These are phyloP conservation scores for Diuraphis noxia DNA, from an alignment of 1,140 invertebrate species.

Conservation along the genomic window DNA sequence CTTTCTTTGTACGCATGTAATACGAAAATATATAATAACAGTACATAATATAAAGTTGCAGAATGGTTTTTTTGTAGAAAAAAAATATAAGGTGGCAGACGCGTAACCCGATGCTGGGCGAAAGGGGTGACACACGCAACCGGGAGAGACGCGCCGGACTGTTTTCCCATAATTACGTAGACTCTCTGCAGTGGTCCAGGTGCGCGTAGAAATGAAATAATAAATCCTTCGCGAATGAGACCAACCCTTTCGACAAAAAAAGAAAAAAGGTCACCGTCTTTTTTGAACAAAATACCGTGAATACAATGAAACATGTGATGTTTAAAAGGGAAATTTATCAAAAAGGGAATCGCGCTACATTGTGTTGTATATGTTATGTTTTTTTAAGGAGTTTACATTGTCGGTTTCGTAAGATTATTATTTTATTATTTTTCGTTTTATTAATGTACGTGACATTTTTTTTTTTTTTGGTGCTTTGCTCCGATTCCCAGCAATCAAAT, in stretches of 20 bases:
- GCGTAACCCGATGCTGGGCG: conserved; percentile 50
- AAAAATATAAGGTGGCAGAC: conserved; percentile 42
- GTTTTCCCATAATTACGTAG: conserved; percentile 52
- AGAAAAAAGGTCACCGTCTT: conserved; percentile 46
- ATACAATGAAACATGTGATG: conserved; percentile 46
- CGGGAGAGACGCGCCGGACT: conserved; percentile 22
- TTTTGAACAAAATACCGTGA: conserved; percentile 12
- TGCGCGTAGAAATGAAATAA: conserved; percentile 45
- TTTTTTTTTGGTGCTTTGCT: background rate
- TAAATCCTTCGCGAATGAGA: conserved; percentile 43
- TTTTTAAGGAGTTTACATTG: conserved; percentile 21
- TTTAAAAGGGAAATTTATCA: conserved; percentile 51
- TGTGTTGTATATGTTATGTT: conserved; percentile 19
- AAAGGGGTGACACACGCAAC: conserved; percentile 51
- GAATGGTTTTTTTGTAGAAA: conserved; percentile 47
- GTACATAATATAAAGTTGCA: conserved; percentile 44
- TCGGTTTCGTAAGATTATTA: conserved; percentile 41
- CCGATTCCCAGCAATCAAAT: background rate
- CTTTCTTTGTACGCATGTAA: conserved; percentile 31
- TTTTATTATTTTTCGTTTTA: conserved; percentile 21
- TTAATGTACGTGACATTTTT: conserved; percentile 7
- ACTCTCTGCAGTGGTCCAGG: conserved; percentile 43
- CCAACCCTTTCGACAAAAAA: conserved; percentile 48
- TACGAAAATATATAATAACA: conserved; percentile 29
- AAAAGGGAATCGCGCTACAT: conserved; percentile 35